These are phyloP conservation scores for Thelohanellus kitauei DNA, from an alignment of 30 jellyfish, hydroid and myxozoan genomes.

Conservation along the genomic window DNA sequence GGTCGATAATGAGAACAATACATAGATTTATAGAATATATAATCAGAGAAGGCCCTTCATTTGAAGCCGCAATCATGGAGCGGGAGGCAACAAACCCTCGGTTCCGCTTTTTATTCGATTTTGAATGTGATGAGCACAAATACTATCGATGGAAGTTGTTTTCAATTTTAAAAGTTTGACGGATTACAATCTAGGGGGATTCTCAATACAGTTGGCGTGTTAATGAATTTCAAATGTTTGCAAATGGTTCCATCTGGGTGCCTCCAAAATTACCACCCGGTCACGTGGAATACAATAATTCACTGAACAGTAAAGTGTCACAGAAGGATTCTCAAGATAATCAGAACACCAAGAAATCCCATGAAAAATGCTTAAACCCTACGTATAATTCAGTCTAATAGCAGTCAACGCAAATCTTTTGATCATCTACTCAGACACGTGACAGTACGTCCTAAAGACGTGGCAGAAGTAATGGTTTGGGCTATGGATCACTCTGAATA, in stretches of 20 bases:
- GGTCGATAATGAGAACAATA: too few relatives aligned
- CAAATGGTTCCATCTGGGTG: constrained; percentile 64
- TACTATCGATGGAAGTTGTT: constrained; percentile 75
- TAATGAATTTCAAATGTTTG: constrained; percentile 46
- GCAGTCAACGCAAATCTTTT: constrained; percentile 47
- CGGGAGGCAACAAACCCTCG: constrained; percentile 41
- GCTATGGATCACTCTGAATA: constrained; percentile 61
- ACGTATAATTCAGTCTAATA: too few relatives aligned
- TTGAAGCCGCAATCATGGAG: constrained; percentile 87
- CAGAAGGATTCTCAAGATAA: too few relatives aligned
- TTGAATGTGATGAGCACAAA: constrained; percentile 51
- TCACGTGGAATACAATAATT: too few relatives aligned
- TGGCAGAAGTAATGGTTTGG: constrained; percentile 76
- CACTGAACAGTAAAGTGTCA: too few relatives aligned
- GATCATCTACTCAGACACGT: constrained; percentile 38
- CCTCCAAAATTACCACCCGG: constrained; percentile 22
- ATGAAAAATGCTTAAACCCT: too few relatives aligned
- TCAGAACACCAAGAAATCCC: too few relatives aligned
- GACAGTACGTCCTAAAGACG: constrained; percentile 30
- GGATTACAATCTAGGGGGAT: constrained; percentile 26
- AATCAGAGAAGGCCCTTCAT: constrained; percentile 85
- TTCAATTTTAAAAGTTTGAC: constrained; percentile 35
- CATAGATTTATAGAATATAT: constrained; percentile 56
- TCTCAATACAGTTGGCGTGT: constrained; percentile 57
- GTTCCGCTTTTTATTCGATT: constrained; percentile 61